Conservation (phyloP, 2,888 invertebrate genomes). For the Cantharis flavilabris region DNA sequence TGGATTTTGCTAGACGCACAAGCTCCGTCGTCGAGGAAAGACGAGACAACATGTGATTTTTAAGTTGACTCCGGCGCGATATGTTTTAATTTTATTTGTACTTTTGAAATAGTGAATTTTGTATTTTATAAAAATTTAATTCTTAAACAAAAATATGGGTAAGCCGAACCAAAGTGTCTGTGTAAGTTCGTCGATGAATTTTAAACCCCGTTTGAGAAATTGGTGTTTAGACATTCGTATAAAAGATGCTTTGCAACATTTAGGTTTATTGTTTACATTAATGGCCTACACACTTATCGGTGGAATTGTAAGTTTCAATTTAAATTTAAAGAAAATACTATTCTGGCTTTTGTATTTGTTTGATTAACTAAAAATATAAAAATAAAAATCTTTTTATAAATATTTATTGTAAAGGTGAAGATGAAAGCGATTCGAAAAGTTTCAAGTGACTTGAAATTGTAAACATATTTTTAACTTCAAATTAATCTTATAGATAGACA, state of each 20-base stretch:
- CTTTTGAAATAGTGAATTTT: not conserved
- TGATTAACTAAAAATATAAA: not conserved
- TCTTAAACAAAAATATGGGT: not conserved
- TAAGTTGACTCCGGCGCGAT: not conserved
- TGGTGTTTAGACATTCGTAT: constrained; percentile 65
- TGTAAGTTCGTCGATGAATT: constrained; percentile 44
- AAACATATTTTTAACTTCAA: not conserved
- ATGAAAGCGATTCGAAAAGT: not conserved
- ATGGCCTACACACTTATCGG: constrained; percentile 80
- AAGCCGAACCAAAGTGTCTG: constrained; percentile 42
- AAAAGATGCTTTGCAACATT: constrained; percentile 71
- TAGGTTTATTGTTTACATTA: constrained; percentile 74
- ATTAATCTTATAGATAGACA: not conserved
- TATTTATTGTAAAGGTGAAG: not conserved
- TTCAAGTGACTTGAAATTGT: not conserved
- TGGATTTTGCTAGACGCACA: not conserved
- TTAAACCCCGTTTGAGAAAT: constrained; percentile 47
- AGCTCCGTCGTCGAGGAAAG: not conserved
- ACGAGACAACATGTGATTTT: not conserved
- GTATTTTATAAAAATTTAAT: not conserved
- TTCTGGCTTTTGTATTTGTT: not conserved
- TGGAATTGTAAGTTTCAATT: constrained; percentile 70
- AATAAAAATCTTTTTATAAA: not conserved
- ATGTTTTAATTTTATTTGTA: not conserved
- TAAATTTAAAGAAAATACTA: not conserved